These are phyloP conservation scores for Nettapus auritus DNA, from an alignment of 2,113 vertebrate species.

Conservation along the genomic window DNA sequence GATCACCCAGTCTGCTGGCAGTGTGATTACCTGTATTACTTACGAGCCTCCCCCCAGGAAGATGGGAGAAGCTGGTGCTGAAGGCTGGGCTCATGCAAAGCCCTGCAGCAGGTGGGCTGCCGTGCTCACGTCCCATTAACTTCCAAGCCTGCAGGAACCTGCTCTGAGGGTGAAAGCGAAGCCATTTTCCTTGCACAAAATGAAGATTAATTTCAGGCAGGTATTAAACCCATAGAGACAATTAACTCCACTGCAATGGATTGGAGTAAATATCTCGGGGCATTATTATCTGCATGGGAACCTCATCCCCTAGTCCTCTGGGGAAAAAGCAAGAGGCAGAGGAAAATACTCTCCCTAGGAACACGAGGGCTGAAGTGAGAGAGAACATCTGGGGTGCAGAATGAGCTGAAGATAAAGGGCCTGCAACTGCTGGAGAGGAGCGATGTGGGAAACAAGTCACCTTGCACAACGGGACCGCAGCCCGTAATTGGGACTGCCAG, in stretches of 20 bases:
- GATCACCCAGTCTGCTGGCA: background rate
- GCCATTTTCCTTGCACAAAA: background rate
- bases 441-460: background rate
- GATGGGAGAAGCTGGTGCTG: fast-evolving
- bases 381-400: background rate
- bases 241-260: background rate
- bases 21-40: fast-evolving
- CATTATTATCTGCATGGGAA: background rate
- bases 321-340: background rate
- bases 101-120: background rate
- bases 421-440: background rate
- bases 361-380: background rate
- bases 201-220: conserved; percentile 24
- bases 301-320: background rate
- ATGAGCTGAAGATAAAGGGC: background rate
- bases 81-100: background rate
- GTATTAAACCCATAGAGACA: background rate
- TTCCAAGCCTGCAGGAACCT: fast-evolving
- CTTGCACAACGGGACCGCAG: background rate
- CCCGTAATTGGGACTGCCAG: background rate
- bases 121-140: fast-evolving
- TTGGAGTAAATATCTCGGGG: background rate
- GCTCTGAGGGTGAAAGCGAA: background rate
- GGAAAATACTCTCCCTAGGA: background rate
- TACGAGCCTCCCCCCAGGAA: fast-evolving